These are phyloP conservation scores for Anolis carolinensis DNA, from an alignment of 2,113 vertebrate species.

Conservation along the genomic window DNA sequence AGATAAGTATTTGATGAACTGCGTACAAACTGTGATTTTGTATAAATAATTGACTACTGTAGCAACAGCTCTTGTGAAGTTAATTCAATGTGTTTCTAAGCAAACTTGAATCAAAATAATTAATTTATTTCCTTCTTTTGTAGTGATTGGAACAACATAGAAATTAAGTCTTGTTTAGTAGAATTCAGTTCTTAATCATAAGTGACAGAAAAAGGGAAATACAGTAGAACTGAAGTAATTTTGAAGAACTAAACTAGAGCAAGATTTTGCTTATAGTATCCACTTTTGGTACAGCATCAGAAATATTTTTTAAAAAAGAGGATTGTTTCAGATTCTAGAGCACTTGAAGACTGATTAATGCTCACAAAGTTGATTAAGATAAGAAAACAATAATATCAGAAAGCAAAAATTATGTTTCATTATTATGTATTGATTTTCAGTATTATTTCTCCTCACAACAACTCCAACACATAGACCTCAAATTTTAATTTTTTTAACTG, in stretches of 20 bases:
- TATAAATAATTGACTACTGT: conserved; percentile 18
- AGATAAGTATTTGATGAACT: not conserved
- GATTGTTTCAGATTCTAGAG: not conserved
- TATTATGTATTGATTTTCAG: not conserved
- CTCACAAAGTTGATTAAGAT: not conserved
- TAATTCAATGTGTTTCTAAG: conserved; percentile 9
- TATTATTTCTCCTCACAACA: not conserved
- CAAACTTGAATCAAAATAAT: not conserved
- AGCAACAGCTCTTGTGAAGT: not conserved
- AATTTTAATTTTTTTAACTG: not conserved
- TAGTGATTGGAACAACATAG: not conserved
- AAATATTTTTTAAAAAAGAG: not conserved
- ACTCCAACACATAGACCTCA: not conserved
- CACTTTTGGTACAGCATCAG: not conserved
- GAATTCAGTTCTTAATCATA: not conserved
- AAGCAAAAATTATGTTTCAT: not conserved
- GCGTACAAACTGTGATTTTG: not conserved
- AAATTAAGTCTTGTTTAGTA: not conserved
- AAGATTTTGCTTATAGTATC: not conserved
- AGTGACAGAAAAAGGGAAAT: not conserved
- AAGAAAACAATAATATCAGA: not conserved
- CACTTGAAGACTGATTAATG: not conserved
- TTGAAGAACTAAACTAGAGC: not conserved
- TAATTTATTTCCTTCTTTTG: not conserved
- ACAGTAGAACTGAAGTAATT: not conserved